A percentile compares a stretch with the other conserved stretches of the same genome.
Evolutionary conservation across 2,113 vertebrate species (phyloP).

Genomic region (Tringa solitaria): DNA sequence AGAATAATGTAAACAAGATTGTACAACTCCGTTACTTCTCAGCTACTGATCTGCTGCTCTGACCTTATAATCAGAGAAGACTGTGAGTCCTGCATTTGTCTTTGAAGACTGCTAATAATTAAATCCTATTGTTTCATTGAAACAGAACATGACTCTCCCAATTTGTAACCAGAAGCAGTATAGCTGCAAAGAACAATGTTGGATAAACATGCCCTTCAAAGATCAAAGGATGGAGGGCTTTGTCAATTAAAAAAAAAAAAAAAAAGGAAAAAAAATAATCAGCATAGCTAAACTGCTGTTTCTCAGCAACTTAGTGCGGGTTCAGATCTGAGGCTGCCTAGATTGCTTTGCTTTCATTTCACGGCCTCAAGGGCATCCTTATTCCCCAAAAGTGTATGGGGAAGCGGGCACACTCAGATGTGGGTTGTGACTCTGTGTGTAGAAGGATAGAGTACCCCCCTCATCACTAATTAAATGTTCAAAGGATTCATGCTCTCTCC

Average conservation of each 20-base stretch:
- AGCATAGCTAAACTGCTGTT: slow-evolving; percentile 14
- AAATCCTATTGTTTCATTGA: slow-evolving; percentile 62
- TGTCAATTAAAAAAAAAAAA: slow-evolving; percentile 27
- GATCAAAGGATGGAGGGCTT: slow-evolving; percentile 52
- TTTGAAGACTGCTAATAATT: slow-evolving; percentile 66
- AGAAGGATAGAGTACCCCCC: not conserved
- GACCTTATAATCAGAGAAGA: slow-evolving; percentile 43
- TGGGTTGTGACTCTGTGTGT: not conserved
- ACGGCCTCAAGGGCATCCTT: not conserved
- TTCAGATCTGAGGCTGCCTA: slow-evolving; percentile 36
- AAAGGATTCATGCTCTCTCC: not conserved
- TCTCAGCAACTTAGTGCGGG: not conserved
- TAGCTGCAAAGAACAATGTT: slow-evolving; percentile 50
- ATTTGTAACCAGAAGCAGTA: slow-evolving; percentile 60
- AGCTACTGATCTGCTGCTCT: not conserved
- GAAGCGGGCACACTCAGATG: slow-evolving; percentile 34
- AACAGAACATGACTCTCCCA: slow-evolving; percentile 56
- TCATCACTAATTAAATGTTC: not conserved
- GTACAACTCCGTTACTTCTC: not conserved
- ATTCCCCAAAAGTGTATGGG: not conserved
- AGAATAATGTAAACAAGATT: not conserved
- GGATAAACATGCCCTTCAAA: slow-evolving; percentile 64
- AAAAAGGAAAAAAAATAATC: not conserved
- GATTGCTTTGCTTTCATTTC: slow-evolving; percentile 37
- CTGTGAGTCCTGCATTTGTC: not conserved